phyloP scores from a whole-genome alignment of 2,888 invertebrate species.

The Muschampia plurimacula region DNA sequence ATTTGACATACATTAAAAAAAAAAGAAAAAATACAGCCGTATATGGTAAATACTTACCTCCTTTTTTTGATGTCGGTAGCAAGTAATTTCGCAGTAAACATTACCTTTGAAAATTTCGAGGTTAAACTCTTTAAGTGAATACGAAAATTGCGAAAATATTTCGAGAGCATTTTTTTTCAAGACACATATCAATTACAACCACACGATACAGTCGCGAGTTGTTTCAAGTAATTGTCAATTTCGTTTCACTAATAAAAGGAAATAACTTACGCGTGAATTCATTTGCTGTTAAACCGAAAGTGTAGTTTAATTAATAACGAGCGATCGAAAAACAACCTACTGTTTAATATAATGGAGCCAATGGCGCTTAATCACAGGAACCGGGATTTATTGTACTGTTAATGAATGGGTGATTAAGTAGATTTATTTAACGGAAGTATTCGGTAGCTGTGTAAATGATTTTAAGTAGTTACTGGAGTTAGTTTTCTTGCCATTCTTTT shows the following conservation, averaged over 20 bases:
- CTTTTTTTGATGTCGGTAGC: too few relatives aligned
- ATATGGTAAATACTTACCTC: too few relatives aligned
- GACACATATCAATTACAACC: too few relatives aligned
- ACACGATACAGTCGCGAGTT: too few relatives aligned
- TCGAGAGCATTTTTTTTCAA: too few relatives aligned
- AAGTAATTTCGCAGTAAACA: too few relatives aligned
- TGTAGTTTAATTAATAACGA: conserved; percentile 1
- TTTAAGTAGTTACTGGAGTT: not conserved
- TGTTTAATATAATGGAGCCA: conserved; percentile 12
- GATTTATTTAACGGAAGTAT: conserved; percentile 3
- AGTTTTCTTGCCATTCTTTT: not conserved
- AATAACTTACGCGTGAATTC: not conserved
- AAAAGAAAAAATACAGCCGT: too few relatives aligned
- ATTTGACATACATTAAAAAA: too few relatives aligned
- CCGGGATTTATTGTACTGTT: conserved; percentile 12
- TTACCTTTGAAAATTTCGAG: too few relatives aligned
- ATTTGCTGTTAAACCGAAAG: not conserved
- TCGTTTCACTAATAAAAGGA: not conserved
- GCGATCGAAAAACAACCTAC: not conserved
- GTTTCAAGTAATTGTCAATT: too few relatives aligned
- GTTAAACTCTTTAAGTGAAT: too few relatives aligned
- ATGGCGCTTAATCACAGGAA: conserved; percentile 5
- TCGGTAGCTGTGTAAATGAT: not conserved
- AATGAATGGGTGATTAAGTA: conserved; percentile 6
- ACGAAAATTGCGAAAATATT: too few relatives aligned